A percentile compares a stretch with the other conserved stretches of the same genome.
Evolutionary conservation across 2,888 invertebrate genomes (phyloP).

Genomic region (Craniophora ligustri): DNA sequence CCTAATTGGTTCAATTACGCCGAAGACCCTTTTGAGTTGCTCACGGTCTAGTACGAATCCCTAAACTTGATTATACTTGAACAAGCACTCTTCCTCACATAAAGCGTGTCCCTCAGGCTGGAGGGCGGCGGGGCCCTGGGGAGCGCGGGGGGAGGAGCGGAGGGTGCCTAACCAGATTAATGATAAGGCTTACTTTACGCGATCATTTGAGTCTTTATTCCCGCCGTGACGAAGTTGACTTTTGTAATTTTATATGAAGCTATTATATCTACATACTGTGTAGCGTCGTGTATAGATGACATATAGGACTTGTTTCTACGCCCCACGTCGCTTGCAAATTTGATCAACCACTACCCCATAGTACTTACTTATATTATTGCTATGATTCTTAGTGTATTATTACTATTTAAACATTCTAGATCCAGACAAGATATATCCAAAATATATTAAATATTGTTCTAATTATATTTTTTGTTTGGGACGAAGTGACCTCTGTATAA

Average conservation of each 20-base stretch:
- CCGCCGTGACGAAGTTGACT: neutral
- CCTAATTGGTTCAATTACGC: constrained; percentile 46
- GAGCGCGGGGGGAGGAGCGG: too few relatives aligned
- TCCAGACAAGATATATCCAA: too few relatives aligned
- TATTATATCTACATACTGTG: neutral
- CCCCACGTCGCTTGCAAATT: neutral
- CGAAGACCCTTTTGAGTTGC: constrained; percentile 21
- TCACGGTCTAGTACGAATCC: constrained; percentile 18
- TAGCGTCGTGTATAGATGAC: neutral
- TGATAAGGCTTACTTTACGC: constrained; percentile 41
- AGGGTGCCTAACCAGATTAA: constrained; percentile 52
- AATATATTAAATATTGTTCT: too few relatives aligned
- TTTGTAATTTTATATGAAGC: neutral
- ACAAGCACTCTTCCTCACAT: constrained; percentile 39
- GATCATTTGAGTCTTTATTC: constrained; percentile 31
- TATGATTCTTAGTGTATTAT: neutral
- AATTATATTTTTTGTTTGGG: too few relatives aligned
- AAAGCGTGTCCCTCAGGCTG: constrained; percentile 37
- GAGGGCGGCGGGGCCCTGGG: constrained; percentile 13
- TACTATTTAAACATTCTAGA: neutral
- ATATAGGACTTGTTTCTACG: neutral
- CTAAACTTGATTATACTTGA: constrained; percentile 53
- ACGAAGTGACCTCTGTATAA: too few relatives aligned
- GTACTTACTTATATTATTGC: neutral
- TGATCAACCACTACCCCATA: neutral